Evolutionary conservation across 1,140 invertebrate species (phyloP).

Genomic region (Galleria mellonella): DNA sequence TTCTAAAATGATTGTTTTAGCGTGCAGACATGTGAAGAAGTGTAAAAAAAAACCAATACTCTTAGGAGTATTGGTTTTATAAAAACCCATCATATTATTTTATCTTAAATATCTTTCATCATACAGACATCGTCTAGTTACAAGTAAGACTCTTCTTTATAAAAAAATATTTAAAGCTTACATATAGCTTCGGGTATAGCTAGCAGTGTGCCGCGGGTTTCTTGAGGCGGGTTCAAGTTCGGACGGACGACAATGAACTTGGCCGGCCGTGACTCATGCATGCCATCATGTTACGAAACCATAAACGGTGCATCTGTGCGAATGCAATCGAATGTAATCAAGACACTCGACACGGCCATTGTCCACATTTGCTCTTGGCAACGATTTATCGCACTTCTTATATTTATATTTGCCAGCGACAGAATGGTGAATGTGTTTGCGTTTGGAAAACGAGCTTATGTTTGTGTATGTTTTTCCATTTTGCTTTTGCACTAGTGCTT

Average conservation of each 20-base stretch:
- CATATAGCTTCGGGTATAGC: conserved; percentile 14
- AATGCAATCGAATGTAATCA: conserved; percentile 28
- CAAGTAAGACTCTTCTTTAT: too few species aligned
- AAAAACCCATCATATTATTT: too few species aligned
- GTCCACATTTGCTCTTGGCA: conserved; percentile 3
- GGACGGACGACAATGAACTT: conserved; percentile 70
- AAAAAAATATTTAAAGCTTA: not conserved
- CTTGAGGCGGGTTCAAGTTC: conserved; percentile 63
- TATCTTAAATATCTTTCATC: too few species aligned
- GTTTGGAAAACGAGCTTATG: not conserved
- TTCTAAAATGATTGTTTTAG: too few species aligned
- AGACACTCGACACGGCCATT: conserved; percentile 16
- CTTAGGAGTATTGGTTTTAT: too few species aligned
- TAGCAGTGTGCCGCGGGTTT: conserved; percentile 20
- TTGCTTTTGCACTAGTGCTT: too few species aligned
- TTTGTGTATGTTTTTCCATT: not conserved
- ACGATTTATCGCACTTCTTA: not conserved
- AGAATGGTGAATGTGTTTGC: not conserved
- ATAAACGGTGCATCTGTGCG: conserved; percentile 56
- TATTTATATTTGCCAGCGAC: too few species aligned
- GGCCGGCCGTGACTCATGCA: conserved; percentile 64
- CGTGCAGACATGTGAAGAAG: too few species aligned
- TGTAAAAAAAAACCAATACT: too few species aligned
- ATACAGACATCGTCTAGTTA: too few species aligned
- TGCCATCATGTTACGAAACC: conserved; percentile 66